These are phyloP conservation scores for Microctenopoma stevenorrisi DNA, from an alignment of 2,797 vertebrate species.

Conservation along the genomic window DNA sequence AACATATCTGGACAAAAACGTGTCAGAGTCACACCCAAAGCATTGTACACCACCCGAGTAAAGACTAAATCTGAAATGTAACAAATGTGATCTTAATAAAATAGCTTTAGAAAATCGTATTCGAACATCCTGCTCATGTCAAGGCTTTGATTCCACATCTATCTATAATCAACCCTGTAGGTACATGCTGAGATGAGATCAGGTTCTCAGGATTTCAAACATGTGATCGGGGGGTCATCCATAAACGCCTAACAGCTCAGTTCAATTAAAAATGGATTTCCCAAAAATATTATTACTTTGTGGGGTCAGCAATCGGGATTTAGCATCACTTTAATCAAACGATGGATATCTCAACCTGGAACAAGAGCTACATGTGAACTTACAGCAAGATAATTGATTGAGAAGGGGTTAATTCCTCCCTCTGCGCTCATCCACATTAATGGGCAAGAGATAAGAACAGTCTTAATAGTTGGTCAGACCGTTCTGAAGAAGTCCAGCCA, in stretches of 20 bases:
- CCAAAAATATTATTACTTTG: slow-evolving; percentile 11
- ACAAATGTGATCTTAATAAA: slow-evolving; percentile 43
- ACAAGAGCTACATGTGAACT: slow-evolving; percentile 54
- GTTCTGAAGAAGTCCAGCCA: slow-evolving; percentile 67
- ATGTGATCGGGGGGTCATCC: neutral
- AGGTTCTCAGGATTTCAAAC: slow-evolving; percentile 15
- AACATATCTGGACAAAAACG: slow-evolving; percentile 9
- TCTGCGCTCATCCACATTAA: slow-evolving; percentile 60
- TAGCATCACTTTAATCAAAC: slow-evolving; percentile 34
- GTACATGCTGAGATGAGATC: slow-evolving; percentile 21
- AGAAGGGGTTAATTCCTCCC: slow-evolving; percentile 70
- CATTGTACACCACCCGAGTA: slow-evolving; percentile 37
- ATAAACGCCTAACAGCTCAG: slow-evolving; percentile 20
- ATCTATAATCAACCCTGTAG: slow-evolving; percentile 30
- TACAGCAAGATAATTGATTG: slow-evolving; percentile 63
- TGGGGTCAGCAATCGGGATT: slow-evolving; percentile 24
- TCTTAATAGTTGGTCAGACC: slow-evolving; percentile 75
- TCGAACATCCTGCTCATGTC: slow-evolving; percentile 21
- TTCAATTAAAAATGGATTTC: slow-evolving; percentile 12
- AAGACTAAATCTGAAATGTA: slow-evolving; percentile 32
- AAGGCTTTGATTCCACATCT: slow-evolving; percentile 50
- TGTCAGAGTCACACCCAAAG: slow-evolving; percentile 23
- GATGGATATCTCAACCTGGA: slow-evolving; percentile 46
- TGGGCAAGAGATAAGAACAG: slow-evolving; percentile 66
- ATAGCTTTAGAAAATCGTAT: slow-evolving; percentile 36